Evolutionary conservation across 2,888 invertebrate genomes (phyloP), one percentile per base, ranked within the genome.

Genomic region (Gari tellinella): DNA sequence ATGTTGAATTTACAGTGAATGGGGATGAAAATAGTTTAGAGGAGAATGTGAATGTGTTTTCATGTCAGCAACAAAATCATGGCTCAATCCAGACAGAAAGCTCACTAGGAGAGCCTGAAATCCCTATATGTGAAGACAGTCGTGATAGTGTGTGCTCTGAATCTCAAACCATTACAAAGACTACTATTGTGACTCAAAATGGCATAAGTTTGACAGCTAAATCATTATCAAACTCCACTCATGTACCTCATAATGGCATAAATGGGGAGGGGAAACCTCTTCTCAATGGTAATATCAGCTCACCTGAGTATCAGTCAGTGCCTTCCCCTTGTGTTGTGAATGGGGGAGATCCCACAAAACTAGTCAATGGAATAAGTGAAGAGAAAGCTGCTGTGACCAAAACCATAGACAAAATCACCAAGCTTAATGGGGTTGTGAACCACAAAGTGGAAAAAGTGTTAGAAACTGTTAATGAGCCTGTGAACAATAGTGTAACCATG

Each of bases 351-450:
- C 40, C 62, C 25, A 68, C 69, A 31, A 72, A 72, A 65, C 61
- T 76, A 72, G 69, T 73, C 53, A 75, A 76, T 67, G 75, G 79
- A 37, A 68, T 73, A 43, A 58, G 55, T 62, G 72, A 73, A 12
- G 76, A 70, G 49, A 55, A 63, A 15, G 31, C 25, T 45, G 37
- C 53, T 43, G 67, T 63, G 26, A 67, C 38, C 21, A 78, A 74
- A 72, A 53, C 72, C 43, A 23, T 81, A 23, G 80, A 84, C 57
- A 81, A 81, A 65, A 46, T 76, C 45, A 56, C 70, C 23, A 83
- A 77, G 66, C 72, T 87, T 53, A 87, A 87, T 74, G 87, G 87
- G 46, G 72, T 87, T 65, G 72, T 81, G 25, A 83, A 86, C 74
- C 86, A 86, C 73, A 62, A 82, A 43, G 72, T 79, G 43, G 66